A percentile compares a stretch with the other conserved stretches of the same genome.
phyloP scores from a whole-genome alignment of 2,113 vertebrate genomes.

The Eubucco bourcierii region DNA sequence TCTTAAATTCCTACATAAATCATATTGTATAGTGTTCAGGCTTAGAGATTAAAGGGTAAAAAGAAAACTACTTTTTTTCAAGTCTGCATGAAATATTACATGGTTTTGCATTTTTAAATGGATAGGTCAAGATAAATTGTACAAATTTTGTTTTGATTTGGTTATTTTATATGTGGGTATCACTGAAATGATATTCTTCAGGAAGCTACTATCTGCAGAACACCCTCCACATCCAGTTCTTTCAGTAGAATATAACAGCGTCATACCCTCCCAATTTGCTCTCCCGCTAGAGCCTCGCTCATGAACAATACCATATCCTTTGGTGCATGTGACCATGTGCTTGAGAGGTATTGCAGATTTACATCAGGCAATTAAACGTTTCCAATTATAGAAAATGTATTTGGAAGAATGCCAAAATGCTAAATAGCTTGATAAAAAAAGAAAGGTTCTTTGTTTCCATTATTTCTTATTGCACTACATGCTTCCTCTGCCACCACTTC shows the following conservation, averaged over 20 bases:
- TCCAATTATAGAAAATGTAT: slow-evolving; percentile 49
- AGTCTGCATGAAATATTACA: background rate
- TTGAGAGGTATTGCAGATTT: background rate
- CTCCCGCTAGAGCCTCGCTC: background rate
- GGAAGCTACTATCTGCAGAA: background rate
- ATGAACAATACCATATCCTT: background rate
- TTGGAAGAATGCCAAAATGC: slow-evolving; percentile 53
- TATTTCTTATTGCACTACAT: slow-evolving; percentile 41
- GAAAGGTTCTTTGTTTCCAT: slow-evolving; percentile 55
- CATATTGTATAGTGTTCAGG: background rate
- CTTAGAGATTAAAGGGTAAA: background rate
- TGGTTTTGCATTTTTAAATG: background rate
- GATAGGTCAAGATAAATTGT: background rate
- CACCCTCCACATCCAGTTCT: rapidly evolving
- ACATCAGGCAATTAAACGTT: slow-evolving; percentile 38
- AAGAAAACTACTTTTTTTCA: background rate
- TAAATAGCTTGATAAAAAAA: slow-evolving; percentile 52
- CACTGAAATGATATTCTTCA: background rate
- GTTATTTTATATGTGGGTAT: background rate
- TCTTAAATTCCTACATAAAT: background rate
- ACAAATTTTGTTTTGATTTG: background rate
- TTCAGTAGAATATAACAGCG: background rate
- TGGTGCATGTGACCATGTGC: background rate
- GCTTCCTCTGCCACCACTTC: slow-evolving; percentile 37
- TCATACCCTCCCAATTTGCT: background rate